These are phyloP conservation scores for Amphiduros pacificus DNA, from an alignment of 2,888 invertebrate species.

Conservation along the genomic window DNA sequence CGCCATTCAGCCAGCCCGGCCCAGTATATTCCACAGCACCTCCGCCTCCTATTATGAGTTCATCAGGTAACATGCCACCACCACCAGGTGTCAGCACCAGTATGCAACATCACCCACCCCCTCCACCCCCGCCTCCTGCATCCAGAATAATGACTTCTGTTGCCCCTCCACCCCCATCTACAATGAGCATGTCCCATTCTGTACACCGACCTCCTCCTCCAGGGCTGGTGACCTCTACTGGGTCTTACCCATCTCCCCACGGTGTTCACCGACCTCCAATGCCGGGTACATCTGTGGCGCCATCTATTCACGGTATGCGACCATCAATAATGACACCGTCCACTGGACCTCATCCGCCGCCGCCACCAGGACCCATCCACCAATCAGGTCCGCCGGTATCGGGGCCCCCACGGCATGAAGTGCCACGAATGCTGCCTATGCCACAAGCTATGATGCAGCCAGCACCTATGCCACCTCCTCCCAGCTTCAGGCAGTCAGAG, in stretches of 20 bases:
- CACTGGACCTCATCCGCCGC: background rate
- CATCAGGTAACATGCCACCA: background rate
- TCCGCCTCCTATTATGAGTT: background rate
- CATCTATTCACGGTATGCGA: background rate
- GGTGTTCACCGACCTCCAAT: too few species aligned
- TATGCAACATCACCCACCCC: background rate
- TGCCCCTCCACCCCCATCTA: background rate
- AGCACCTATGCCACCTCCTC: background rate
- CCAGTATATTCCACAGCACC: background rate
- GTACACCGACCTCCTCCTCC: background rate
- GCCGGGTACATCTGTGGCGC: background rate
- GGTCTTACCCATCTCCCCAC: background rate
- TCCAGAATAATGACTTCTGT: background rate
- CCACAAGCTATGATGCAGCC: background rate
- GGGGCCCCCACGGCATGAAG: background rate
- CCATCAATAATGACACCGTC: too few species aligned
- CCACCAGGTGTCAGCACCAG: background rate
- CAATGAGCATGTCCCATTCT: background rate
- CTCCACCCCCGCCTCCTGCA: conserved; percentile 11
- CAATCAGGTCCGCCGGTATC: background rate
- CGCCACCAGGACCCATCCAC: conserved; percentile 1
- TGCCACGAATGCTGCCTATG: too few species aligned
- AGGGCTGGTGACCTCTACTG: background rate
- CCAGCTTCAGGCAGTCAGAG: too few species aligned
- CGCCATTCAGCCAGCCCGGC: background rate